phyloP scores from a whole-genome alignment of 2,113 vertebrate species.

The Seriola dumerili region DNA sequence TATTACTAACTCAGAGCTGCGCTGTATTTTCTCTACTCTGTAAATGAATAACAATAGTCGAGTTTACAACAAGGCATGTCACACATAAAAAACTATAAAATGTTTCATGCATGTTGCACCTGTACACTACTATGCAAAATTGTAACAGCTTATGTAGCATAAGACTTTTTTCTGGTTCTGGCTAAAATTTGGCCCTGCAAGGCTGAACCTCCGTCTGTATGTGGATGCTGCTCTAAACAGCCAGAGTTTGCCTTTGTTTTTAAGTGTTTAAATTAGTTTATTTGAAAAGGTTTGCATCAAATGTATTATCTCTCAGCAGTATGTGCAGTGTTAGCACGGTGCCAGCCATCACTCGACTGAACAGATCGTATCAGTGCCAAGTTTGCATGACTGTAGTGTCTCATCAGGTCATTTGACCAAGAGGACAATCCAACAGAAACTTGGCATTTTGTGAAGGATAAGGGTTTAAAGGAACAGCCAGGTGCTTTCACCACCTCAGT shows the following conservation, averaged over 20 bases:
- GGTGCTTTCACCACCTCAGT: conserved; percentile 15
- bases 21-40: too few relatives aligned
- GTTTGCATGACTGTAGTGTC: neutral
- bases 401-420: conserved; percentile 4
- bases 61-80: neutral
- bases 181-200: too few relatives aligned
- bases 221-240: too few relatives aligned
- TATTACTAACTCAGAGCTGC: too few relatives aligned
- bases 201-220: too few relatives aligned
- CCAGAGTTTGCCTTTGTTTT: too few relatives aligned
- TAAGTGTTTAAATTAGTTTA: neutral
- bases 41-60: too few relatives aligned
- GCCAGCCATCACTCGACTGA: neutral
- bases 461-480: conserved; percentile 14
- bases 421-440: conserved; percentile 16
- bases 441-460: neutral
- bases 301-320: neutral
- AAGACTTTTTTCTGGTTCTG: too few relatives aligned
- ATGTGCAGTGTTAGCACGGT: neutral
- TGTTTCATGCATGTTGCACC: too few relatives aligned
- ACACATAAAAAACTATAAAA: too few relatives aligned
- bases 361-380: neutral
- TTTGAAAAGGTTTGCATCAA: conserved; percentile 9
- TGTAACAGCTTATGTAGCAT: too few relatives aligned
- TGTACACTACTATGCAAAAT: too few relatives aligned